These are phyloP conservation scores for Ginglymostoma cirratum DNA, from an alignment of 2,113 vertebrate genomes.

Conservation along the genomic window DNA sequence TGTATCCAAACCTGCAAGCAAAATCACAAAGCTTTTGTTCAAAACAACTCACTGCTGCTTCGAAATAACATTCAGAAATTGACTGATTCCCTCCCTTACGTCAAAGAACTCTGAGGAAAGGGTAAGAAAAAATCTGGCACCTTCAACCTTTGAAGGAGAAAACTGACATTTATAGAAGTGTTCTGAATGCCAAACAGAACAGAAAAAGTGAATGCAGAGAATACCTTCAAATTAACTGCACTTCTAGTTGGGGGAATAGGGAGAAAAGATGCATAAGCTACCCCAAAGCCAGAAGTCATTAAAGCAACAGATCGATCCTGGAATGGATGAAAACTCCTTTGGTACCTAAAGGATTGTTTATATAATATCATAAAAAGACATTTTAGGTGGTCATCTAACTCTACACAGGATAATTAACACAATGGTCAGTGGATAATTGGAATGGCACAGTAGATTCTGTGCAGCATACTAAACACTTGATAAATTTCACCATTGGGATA, in stretches of 20 bases:
- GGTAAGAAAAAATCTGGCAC: not conserved
- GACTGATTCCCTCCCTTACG: not conserved
- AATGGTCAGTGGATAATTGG: not conserved
- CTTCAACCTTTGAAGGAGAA: not conserved
- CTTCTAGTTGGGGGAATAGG: not conserved
- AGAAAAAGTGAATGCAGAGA: not conserved
- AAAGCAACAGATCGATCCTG: not conserved
- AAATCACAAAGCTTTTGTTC: not conserved
- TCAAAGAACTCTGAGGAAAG: not conserved
- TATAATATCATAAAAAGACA: not conserved
- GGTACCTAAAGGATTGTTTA: not conserved
- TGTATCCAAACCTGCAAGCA: slow-evolving; percentile 56
- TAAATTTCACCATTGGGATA: not conserved
- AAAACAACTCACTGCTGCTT: not conserved
- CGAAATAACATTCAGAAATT: slow-evolving; percentile 36
- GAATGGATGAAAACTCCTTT: too few relatives aligned
- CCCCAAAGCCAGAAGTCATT: not conserved
- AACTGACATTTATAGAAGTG: not conserved
- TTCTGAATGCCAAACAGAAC: not conserved
- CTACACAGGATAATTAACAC: not conserved
- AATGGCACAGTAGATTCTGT: not conserved
- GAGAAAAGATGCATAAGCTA: not conserved
- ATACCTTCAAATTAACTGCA: not conserved
- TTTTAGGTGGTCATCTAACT: not conserved
- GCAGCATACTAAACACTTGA: not conserved